Conservation (phyloP, 2,888 invertebrate genomes). For the Leptinotarsa tumamoca region DNA sequence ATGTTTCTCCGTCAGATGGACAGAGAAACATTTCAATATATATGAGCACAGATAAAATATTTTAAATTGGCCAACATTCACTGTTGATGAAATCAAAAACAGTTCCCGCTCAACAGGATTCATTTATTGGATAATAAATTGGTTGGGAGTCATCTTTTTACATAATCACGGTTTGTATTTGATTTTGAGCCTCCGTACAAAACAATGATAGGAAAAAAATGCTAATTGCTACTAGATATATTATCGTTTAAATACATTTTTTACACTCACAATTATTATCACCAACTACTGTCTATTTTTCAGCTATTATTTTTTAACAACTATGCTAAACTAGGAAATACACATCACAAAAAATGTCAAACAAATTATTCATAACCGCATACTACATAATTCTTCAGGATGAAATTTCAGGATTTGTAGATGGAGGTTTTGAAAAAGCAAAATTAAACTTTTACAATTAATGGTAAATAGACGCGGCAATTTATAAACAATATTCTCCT, state of each 20-base stretch:
- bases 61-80: neutral
- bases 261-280: slow-evolving; percentile 49
- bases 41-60: too few relatives aligned
- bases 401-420: slow-evolving; percentile 31
- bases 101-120: slow-evolving; percentile 16
- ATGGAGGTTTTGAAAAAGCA: neutral
- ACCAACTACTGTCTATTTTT: slow-evolving; percentile 45
- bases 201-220: slow-evolving; percentile 31
- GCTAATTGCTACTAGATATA: slow-evolving; percentile 38
- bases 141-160: slow-evolving; percentile 14
- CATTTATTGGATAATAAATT: slow-evolving; percentile 21
- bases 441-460: neutral
- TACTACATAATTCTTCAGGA: neutral
- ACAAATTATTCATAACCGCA: slow-evolving; percentile 26
- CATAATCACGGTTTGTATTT: slow-evolving; percentile 1
- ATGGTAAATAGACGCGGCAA: neutral
- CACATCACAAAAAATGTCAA: slow-evolving; percentile 39
- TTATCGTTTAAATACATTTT: slow-evolving; percentile 45
- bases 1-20: too few relatives aligned
- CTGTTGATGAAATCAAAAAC: slow-evolving; percentile 6
- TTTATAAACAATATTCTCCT: too few relatives aligned
- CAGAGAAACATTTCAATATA: too few relatives aligned
- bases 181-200: slow-evolving; percentile 2
- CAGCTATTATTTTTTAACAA: slow-evolving; percentile 41
- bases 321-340: slow-evolving; percentile 45